phyloP scores from a whole-genome alignment of 2,797 vertebrate species.

The Rhinatrema bivittatum region DNA sequence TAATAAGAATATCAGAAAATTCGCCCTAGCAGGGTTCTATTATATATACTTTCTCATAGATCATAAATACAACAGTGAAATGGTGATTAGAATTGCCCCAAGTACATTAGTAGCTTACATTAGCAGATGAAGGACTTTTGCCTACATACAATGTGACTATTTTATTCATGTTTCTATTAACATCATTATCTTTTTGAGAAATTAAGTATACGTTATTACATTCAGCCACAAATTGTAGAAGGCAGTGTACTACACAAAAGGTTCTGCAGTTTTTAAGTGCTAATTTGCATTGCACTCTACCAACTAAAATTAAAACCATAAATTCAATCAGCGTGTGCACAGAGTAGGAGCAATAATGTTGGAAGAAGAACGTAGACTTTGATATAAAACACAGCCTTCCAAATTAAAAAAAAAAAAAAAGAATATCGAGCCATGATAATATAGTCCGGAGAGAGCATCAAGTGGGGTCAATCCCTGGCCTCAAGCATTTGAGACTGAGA shows the following conservation, averaged over 20 bases:
- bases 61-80: too few relatives aligned
- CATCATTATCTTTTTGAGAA: slow-evolving; percentile 58
- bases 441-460: too few relatives aligned
- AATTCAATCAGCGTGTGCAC: slow-evolving; percentile 59
- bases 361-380: too few relatives aligned
- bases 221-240: slow-evolving; percentile 55
- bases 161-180: slow-evolving; percentile 63
- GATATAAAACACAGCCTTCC: too few relatives aligned
- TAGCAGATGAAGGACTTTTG: slow-evolving; percentile 45
- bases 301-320: slow-evolving; percentile 62
- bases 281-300: slow-evolving; percentile 50
- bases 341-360: slow-evolving; percentile 43
- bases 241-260: slow-evolving; percentile 43
- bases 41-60: too few relatives aligned
- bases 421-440: too few relatives aligned
- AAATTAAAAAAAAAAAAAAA: too few relatives aligned
- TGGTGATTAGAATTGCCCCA: too few relatives aligned
- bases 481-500: too few relatives aligned
- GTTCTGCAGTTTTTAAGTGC: slow-evolving; percentile 47
- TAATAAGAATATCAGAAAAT: too few relatives aligned
- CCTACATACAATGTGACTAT: slow-evolving; percentile 40
- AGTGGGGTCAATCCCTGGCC: too few relatives aligned
- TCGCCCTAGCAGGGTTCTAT: too few relatives aligned
- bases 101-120: slow-evolving; percentile 57
- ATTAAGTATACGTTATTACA: slow-evolving; percentile 60